phyloP scores from a whole-genome alignment of 2,888 invertebrate species.

The Ectemnius continuus region DNA sequence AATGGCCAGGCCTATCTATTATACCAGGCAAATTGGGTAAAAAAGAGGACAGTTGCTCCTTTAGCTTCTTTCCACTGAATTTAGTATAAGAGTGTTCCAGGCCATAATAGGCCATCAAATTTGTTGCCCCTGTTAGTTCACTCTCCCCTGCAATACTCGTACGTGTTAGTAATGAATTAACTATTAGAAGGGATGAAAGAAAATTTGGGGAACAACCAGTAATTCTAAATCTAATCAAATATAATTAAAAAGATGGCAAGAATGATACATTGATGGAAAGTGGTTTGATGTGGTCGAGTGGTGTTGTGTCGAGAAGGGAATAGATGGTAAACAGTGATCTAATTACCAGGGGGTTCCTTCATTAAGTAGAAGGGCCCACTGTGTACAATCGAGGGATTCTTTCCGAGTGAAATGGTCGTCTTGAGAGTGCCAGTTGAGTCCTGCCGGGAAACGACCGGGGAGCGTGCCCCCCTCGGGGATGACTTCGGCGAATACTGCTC shows the following conservation, averaged over 20 bases:
- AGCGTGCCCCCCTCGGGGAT: conserved; percentile 94
- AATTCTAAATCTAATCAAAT: too few relatives aligned
- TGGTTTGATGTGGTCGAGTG: too few relatives aligned
- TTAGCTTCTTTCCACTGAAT: conserved; percentile 97
- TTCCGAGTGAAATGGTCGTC: conserved; percentile 97
- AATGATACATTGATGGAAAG: neutral
- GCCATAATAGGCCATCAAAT: conserved; percentile 97
- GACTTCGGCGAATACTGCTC: conserved; percentile 97
- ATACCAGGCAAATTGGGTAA: conserved; percentile 96
- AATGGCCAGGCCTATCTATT: conserved; percentile 92
- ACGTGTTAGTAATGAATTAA: too few relatives aligned
- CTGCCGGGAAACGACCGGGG: conserved; percentile 96
- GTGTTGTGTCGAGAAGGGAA: too few relatives aligned
- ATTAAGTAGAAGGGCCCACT: conserved; percentile 99
- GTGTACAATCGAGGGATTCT: conserved; percentile 97
- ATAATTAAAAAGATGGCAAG: neutral
- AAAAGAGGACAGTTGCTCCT: conserved; percentile 96
- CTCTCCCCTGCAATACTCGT: conserved; percentile 85
- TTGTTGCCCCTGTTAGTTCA: conserved; percentile 96
- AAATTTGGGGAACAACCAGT: too few relatives aligned
- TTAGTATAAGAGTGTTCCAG: conserved; percentile 98
- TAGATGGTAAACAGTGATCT: neutral
- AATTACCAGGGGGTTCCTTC: conserved; percentile 94
- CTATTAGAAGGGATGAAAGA: too few relatives aligned
- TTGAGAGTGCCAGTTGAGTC: conserved; percentile 98